A percentile compares a stretch with the other conserved stretches of the same genome.
Conservation (phyloP, 2,888 invertebrate genomes). For the Ellobium chinense region DNA sequence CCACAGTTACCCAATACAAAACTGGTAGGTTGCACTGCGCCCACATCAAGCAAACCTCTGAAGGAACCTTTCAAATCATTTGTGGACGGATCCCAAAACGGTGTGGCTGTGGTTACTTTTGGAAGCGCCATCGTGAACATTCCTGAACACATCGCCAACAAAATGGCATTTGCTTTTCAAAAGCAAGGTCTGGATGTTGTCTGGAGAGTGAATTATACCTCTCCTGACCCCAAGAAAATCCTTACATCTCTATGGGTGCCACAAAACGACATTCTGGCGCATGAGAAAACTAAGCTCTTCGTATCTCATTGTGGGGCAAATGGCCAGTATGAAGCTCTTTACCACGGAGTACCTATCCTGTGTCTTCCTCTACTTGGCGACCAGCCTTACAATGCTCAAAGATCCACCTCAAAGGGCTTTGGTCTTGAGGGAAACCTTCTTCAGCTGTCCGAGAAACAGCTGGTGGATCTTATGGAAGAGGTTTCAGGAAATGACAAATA, state of each 20-base stretch:
- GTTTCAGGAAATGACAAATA: constrained; percentile 40
- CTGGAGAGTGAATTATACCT: constrained; percentile 24
- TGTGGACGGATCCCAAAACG: constrained; percentile 50
- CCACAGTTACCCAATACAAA: constrained; percentile 52
- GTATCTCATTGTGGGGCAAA: constrained; percentile 65
- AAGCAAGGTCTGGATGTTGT: constrained; percentile 45
- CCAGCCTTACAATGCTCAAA: constrained; percentile 53
- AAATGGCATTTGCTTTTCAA: constrained; percentile 49
- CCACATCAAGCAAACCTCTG: constrained; percentile 48
- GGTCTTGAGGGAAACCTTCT: constrained; percentile 16
- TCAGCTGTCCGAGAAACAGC: not conserved
- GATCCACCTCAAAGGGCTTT: constrained; percentile 33
- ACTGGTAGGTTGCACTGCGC: constrained; percentile 53
- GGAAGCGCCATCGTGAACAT: constrained; percentile 47
- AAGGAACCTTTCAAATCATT: constrained; percentile 50
- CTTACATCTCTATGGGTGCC: constrained; percentile 56
- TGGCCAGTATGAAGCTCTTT: constrained; percentile 61
- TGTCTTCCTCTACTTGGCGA: constrained; percentile 55
- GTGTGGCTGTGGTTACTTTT: constrained; percentile 57
- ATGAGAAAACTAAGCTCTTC: constrained; percentile 57
- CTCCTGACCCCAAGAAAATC: constrained; percentile 38
- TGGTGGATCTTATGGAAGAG: constrained; percentile 15
- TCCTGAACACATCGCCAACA: constrained; percentile 44
- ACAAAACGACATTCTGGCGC: constrained; percentile 60
- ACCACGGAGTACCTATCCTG: constrained; percentile 62